Conservation (phyloP, 2,797 vertebrate species). For the Coregonus sp. region DNA sequence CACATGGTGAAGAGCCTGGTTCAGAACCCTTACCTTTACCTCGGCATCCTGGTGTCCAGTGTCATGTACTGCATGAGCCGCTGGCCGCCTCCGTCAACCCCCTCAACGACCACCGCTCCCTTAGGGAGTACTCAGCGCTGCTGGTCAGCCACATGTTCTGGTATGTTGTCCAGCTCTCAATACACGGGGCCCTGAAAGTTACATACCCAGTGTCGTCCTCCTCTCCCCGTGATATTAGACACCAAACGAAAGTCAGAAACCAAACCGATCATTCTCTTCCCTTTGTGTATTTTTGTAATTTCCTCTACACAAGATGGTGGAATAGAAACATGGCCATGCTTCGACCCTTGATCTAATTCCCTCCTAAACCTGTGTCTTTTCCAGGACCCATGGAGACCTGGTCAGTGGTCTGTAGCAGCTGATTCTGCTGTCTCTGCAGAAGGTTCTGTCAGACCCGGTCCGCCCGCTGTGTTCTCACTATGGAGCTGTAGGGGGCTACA, state of each 20-base stretch:
- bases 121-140: constrained; percentile 88
- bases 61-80: constrained; percentile 96
- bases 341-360: background rate
- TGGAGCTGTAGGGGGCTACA: constrained; percentile 92
- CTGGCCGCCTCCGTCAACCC: constrained; percentile 95
- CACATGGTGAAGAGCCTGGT: constrained; percentile 91
- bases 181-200: background rate
- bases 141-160: constrained; percentile 92
- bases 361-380: background rate
- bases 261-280: background rate
- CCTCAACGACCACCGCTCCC: constrained; percentile 94
- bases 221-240: too few species aligned
- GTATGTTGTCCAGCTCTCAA: constrained; percentile 58
- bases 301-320: background rate
- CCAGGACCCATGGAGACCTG: constrained; percentile 88
- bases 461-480: constrained; percentile 94
- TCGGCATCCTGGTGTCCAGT: constrained; percentile 89
- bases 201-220: too few species aligned
- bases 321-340: background rate
- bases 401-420: constrained; percentile 91
- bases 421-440: constrained; percentile 90
- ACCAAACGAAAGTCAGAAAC: background rate
- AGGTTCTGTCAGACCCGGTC: constrained; percentile 90
- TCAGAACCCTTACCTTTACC: constrained; percentile 88
- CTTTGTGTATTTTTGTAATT: background rate